These are phyloP conservation scores for Scaptodrosophila lebanonensis DNA, from an alignment of 1,140 invertebrate species.

Conservation along the genomic window DNA sequence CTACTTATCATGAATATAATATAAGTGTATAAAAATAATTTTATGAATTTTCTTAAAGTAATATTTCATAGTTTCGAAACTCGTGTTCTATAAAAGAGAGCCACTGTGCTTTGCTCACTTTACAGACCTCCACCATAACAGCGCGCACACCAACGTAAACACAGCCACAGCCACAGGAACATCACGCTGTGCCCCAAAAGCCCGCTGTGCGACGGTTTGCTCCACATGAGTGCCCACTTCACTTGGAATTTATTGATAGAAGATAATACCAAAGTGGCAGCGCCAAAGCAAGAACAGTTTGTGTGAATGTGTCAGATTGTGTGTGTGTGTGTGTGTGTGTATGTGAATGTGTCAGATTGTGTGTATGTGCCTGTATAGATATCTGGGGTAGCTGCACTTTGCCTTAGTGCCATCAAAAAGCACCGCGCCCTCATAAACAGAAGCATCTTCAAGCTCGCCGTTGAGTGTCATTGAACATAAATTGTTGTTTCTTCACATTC, in stretches of 20 bases:
- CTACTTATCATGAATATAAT: no score
- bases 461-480: slow-evolving; percentile 73
- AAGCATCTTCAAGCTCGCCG: slow-evolving; percentile 52
- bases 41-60: no score
- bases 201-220: slow-evolving; percentile 41
- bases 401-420: slow-evolving; percentile 18
- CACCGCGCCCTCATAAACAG: no score
- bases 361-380: not conserved
- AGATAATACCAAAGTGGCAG: slow-evolving; percentile 70
- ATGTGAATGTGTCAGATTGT: slow-evolving; percentile 36
- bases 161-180: slow-evolving; percentile 15
- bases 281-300: slow-evolving; percentile 63
- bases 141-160: not conserved
- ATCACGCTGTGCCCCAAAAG: slow-evolving; percentile 50
- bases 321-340: slow-evolving; percentile 14
- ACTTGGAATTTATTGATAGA: slow-evolving; percentile 75
- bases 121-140: no score
- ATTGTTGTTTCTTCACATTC: slow-evolving; percentile 75
- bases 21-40: no score
- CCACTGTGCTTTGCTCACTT: slow-evolving; percentile 39
- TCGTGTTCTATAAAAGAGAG: no score
- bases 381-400: not conserved
- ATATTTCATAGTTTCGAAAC: no score
- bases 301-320: not conserved
- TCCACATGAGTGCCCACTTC: slow-evolving; percentile 71